Evolutionary conservation across 2,888 invertebrate species (phyloP).

Genomic region (Microchrysa polita): DNA sequence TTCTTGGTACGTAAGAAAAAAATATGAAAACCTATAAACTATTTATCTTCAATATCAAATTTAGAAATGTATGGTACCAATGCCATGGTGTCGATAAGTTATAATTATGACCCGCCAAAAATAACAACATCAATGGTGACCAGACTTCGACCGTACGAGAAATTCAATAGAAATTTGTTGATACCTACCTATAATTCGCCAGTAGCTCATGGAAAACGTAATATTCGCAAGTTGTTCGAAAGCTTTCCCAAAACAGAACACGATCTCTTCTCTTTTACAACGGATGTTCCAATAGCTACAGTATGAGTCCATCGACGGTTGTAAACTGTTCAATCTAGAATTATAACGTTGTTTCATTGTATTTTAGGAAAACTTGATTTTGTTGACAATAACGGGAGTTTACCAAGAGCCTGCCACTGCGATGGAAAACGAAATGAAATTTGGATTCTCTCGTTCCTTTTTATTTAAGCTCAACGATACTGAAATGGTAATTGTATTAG

Average conservation of each 20-base stretch:
- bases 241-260: slow-evolving; percentile 47
- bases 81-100: slow-evolving; percentile 47
- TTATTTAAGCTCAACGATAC: slow-evolving; percentile 39
- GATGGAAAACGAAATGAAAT: slow-evolving; percentile 45
- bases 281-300: slow-evolving; percentile 44
- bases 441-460: slow-evolving; percentile 50
- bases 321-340: no score
- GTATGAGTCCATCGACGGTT: slow-evolving; percentile 27
- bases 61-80: slow-evolving; percentile 47
- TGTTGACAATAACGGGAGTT: slow-evolving; percentile 40
- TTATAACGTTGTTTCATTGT: neutral
- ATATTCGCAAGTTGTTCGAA: slow-evolving; percentile 42
- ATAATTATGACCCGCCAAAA: slow-evolving; percentile 39
- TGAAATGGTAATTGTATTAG: slow-evolving; percentile 42
- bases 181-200: neutral
- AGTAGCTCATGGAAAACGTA: slow-evolving; percentile 32
- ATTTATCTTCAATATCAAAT: slow-evolving; percentile 8
- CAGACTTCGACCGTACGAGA: slow-evolving; percentile 27
- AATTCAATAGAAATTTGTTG: slow-evolving; percentile 5
- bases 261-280: slow-evolving; percentile 49
- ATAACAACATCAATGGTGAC: slow-evolving; percentile 7
- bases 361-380: slow-evolving; percentile 27
- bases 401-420: slow-evolving; percentile 41
- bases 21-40: no score
- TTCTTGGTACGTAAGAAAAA: slow-evolving; percentile 42